Evolutionary conservation across 2,113 vertebrate genomes (phyloP).

Genomic region (Grantiella picta): DNA sequence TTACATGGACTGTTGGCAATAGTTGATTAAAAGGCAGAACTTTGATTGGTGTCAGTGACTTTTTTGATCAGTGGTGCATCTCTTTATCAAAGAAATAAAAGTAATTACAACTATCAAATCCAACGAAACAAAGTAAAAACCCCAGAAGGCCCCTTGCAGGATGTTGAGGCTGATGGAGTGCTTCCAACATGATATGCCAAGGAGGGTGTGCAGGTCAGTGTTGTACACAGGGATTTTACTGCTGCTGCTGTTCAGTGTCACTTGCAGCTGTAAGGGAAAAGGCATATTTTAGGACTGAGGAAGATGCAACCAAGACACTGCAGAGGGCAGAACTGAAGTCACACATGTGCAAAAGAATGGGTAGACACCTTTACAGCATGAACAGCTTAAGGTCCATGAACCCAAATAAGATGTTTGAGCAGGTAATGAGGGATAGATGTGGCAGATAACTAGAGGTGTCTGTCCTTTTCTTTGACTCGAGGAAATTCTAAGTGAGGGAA

Average conservation of each 20-base stretch:
- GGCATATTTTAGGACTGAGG: not conserved
- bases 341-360: not conserved
- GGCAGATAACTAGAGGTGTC: not conserved
- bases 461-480: not conserved
- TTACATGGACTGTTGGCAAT: accelerated
- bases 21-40: not conserved
- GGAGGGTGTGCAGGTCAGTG: not conserved
- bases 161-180: not conserved
- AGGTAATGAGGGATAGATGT: not conserved
- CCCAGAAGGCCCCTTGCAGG: not conserved
- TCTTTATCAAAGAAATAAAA: not conserved
- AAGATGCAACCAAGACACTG: not conserved
- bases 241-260: not conserved
- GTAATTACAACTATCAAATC: not conserved
- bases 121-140: not conserved
- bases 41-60: not conserved
- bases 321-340: not conserved
- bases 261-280: not conserved
- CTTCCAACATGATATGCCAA: not conserved
- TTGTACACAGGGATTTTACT: not conserved
- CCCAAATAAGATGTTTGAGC: not conserved
- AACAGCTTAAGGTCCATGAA: not conserved
- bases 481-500: not conserved
- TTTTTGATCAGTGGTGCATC: not conserved
- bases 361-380: not conserved